Evolutionary conservation across 2,797 vertebrate species (phyloP).

Genomic region (Periparus ater): DNA sequence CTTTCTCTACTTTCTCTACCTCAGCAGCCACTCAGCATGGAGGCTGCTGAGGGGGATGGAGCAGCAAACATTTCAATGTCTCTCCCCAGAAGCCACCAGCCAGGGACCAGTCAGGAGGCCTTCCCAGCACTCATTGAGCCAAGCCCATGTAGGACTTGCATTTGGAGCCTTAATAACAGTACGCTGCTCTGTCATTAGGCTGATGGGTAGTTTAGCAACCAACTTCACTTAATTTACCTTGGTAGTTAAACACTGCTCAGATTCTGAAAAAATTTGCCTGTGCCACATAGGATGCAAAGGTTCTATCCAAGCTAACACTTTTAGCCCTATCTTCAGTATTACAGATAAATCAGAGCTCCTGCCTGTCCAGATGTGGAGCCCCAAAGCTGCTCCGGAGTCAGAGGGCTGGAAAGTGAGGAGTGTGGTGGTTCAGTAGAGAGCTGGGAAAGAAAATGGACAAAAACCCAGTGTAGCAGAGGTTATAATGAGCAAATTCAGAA

Average conservation of each 20-base stretch:
- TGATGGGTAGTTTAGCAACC: background rate
- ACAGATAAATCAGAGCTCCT: background rate
- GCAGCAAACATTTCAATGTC: background rate
- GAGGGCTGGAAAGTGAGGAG: background rate
- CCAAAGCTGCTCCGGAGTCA: background rate
- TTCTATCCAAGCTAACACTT: background rate
- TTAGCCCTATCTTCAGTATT: background rate
- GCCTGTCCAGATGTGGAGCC: background rate
- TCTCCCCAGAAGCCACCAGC: background rate
- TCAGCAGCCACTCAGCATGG: background rate
- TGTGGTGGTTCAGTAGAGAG: background rate
- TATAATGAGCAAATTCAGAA: background rate
- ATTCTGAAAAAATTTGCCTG: background rate
- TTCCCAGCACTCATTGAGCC: background rate
- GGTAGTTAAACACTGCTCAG: background rate
- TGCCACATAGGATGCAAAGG: background rate
- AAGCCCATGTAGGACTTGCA: background rate
- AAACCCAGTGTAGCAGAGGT: background rate
- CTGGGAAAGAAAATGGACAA: background rate
- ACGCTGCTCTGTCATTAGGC: slow-evolving; percentile 14
- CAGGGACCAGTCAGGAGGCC: background rate
- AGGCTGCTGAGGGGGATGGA: background rate
- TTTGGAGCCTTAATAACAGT: background rate
- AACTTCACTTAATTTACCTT: background rate
- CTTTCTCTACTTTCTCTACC: background rate